These are phyloP conservation scores for Amazona finschi DNA, from an alignment of 2,797 vertebrate species.

Conservation along the genomic window DNA sequence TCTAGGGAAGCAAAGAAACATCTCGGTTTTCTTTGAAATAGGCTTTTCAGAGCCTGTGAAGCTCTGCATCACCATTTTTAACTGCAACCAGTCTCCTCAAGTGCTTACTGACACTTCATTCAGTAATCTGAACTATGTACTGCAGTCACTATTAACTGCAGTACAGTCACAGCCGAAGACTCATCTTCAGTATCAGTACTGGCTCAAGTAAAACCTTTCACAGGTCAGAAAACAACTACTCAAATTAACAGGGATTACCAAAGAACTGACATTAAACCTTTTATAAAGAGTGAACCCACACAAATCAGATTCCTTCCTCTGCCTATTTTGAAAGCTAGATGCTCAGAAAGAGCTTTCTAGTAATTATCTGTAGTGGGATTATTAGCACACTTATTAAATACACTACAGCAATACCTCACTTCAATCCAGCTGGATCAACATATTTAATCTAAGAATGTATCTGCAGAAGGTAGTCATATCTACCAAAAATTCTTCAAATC, in stretches of 20 bases:
- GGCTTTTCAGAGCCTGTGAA: not conserved
- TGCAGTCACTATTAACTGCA: not conserved
- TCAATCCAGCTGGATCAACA: not conserved
- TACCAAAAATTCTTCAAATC: not conserved
- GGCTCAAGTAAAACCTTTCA: not conserved
- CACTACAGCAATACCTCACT: not conserved
- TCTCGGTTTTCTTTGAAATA: not conserved
- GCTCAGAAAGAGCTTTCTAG: not conserved
- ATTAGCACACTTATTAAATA: not conserved
- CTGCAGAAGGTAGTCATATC: not conserved
- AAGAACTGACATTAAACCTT: not conserved
- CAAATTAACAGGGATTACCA: not conserved
- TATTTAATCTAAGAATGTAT: not conserved
- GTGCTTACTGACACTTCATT: not conserved
- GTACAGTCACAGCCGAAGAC: not conserved
- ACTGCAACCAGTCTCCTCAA: rapidly evolving
- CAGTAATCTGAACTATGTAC: not conserved
- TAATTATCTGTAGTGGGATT: not conserved
- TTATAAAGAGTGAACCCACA: not conserved
- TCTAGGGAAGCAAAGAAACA: not conserved
- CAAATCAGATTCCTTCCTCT: not conserved
- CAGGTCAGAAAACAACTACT: not conserved
- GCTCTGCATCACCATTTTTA: not conserved
- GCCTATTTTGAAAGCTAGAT: not conserved
- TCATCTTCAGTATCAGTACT: not conserved